phyloP scores from a whole-genome alignment of 2,888 invertebrate genomes.

The Hirtodrosophila alboralis region DNA sequence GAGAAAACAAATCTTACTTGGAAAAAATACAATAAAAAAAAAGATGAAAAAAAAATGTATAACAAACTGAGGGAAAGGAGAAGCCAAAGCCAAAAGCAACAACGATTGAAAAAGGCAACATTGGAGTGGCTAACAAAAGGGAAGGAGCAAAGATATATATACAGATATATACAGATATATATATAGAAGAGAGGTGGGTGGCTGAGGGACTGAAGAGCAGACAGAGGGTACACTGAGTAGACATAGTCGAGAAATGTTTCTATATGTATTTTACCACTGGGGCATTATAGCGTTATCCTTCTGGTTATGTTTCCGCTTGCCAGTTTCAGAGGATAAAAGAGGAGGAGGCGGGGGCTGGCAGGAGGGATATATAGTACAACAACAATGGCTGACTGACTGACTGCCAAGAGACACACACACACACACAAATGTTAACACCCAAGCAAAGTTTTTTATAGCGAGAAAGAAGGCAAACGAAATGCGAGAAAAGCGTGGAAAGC shows the following conservation, averaged over 20 bases:
- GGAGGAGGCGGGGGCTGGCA: not conserved
- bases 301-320: conserved; percentile 84
- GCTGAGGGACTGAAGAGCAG: not conserved
- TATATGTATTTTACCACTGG: conserved; percentile 79
- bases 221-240: conserved; percentile 25
- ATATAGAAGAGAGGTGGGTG: not conserved
- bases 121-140: conserved; percentile 54
- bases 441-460: conserved; percentile 69
- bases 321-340: conserved; percentile 59
- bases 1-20: conserved; percentile 50
- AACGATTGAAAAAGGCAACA: conserved; percentile 58
- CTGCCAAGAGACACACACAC: conserved; percentile 68
- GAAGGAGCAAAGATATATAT: conserved; percentile 17
- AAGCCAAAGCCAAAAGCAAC: conserved; percentile 56
- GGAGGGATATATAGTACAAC: conserved; percentile 51
- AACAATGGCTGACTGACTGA: conserved; percentile 79
- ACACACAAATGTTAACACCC: conserved; percentile 66
- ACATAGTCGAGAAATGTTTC: conserved; percentile 68
- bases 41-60: conserved; percentile 26
- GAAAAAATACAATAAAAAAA: conserved; percentile 23
- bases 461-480: conserved; percentile 31
- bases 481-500: conserved; percentile 59
- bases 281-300: conserved; percentile 84
- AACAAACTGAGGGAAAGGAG: conserved; percentile 28
- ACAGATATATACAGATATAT: not conserved